Conservation (phyloP, 2,797 vertebrate genomes). For the Rousettus madagascariensis region DNA sequence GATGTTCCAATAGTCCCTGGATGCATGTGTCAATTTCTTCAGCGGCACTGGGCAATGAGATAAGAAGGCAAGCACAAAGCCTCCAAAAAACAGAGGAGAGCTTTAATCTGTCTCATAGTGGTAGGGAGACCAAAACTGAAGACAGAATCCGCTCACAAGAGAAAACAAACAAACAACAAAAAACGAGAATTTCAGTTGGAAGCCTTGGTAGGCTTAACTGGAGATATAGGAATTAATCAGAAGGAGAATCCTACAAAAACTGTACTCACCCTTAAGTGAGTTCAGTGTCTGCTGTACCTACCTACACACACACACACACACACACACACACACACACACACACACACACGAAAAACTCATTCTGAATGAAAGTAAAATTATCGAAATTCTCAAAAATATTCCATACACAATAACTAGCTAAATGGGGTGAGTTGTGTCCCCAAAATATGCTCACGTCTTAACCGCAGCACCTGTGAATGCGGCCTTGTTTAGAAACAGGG, state of each 20-base stretch:
- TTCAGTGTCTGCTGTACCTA: not conserved
- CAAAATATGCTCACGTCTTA: not conserved
- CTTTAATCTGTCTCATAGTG: not conserved
- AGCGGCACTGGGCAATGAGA: accelerated
- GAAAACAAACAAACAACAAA: not conserved
- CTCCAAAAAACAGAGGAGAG: not conserved
- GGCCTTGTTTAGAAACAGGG: not conserved
- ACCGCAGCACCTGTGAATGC: not conserved
- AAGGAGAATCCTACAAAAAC: not conserved
- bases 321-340: not conserved
- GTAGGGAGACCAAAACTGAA: not conserved
- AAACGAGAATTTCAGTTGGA: not conserved
- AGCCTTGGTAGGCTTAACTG: not conserved
- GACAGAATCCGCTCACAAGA: not conserved
- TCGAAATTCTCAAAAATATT: not conserved
- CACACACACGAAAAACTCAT: not conserved
- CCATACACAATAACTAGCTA: not conserved
- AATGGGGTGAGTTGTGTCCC: not conserved
- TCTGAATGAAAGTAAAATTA: not conserved
- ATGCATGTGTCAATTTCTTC: not conserved
- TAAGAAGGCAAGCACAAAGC: not conserved
- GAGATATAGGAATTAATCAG: not conserved
- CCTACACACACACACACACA: not conserved
- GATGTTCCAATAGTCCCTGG: not conserved
- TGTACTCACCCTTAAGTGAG: not conserved